Evolutionary conservation across 2,888 invertebrate species (phyloP).

Genomic region (Catocala sponsa): DNA sequence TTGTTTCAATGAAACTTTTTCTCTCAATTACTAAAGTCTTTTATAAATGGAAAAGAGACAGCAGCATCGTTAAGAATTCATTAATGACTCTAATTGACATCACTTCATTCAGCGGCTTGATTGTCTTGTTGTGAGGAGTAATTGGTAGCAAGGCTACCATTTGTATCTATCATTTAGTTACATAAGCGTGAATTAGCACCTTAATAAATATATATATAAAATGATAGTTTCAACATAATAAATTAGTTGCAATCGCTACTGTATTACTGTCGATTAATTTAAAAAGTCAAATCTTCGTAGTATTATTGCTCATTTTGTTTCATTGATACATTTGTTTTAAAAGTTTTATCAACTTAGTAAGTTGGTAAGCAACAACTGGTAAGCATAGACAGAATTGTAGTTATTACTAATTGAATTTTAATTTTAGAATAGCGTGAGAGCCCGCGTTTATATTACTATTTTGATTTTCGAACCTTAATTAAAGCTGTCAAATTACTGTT

Average conservation of each 20-base stretch:
- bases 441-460: not conserved
- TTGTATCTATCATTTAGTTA: constrained; percentile 48
- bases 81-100: constrained; percentile 56
- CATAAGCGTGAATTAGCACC: constrained; percentile 22
- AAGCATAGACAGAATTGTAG: not conserved
- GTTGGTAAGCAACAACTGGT: not conserved
- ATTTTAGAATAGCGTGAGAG: constrained; percentile 23
- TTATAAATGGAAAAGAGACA: constrained; percentile 53
- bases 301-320: too few species aligned
- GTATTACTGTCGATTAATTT: too few species aligned
- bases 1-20: constrained; percentile 21
- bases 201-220: not conserved
- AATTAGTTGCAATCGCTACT: too few species aligned
- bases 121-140: constrained; percentile 51
- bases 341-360: too few species aligned
- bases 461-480: not conserved
- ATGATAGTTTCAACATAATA: not conserved
- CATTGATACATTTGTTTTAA: too few species aligned
- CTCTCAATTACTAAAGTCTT: constrained; percentile 32
- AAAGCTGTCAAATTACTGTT: not conserved
- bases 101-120: constrained; percentile 52
- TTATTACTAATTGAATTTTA: constrained; percentile 11
- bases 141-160: constrained; percentile 52
- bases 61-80: constrained; percentile 47
- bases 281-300: too few species aligned